Base-by-base conservation (phyloP, 2,888 invertebrate species). In the Strigamia maritima region DNA sequence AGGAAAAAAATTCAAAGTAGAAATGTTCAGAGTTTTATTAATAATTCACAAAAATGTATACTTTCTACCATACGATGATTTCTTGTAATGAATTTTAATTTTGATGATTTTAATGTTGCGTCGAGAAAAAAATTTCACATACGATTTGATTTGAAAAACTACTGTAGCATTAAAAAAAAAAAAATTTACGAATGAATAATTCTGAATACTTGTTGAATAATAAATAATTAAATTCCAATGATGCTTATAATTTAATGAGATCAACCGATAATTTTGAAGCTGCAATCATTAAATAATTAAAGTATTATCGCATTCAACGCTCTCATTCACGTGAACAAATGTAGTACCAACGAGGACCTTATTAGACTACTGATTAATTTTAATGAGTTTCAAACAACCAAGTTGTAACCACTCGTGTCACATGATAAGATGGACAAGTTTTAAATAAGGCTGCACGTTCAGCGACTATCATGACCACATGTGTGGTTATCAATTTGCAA, bases 401-500 rank as follows among this genome's bases (percentile, higher is more conserved):
- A 7, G 22, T 60, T 60, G 19, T 60, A 7, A 65, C 65, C 26
- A 14, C 65, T 24, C 10, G 7, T 16, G 26, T 65, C 65, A 28
- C 8, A 24, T 16, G 65, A 65, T 65, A 65, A 65, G 65, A 65
- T 14, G 26, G 16, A 7, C 8, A 26, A 24, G 10, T 24, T 65
- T 19, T n/a, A n/a, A 49, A 65, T 22, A 14, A 24, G 3, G 65
- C 14, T 28, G 1, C 65, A 16, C 4, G 26, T 22, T 26, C 6
- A 2, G 16, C 1, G 60, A 16, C 19, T 24, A 24, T 65, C 65
- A 65, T 3, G 26, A 28, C 28, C 65, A 26, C 28, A 31, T 6
- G 65, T 65, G 65, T 26, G 65, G 65, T 65, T 65, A 65, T 65
- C 26, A 65, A 65, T 65, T 26, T 65, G 65, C 22, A 49, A 65